Evolutionary conservation across 1,140 invertebrate genomes (phyloP), one percentile per base, ranked within the genome.

Genomic region (Brachionus plicatilis): DNA sequence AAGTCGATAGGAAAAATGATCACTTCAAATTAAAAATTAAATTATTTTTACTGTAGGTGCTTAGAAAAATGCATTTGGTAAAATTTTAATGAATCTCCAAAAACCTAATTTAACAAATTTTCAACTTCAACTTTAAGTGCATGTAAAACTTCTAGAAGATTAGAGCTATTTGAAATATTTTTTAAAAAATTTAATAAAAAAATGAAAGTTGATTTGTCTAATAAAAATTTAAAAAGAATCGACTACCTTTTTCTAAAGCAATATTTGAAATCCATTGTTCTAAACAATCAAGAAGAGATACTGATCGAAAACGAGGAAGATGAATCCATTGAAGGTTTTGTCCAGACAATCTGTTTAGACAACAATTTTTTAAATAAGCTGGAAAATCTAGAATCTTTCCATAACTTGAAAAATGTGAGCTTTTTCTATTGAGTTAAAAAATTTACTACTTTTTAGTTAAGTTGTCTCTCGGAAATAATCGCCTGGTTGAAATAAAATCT

Each of bases 181-280:
- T 75, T 75, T 6, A 47, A 17, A 43, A 43, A 43, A 43, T 17
- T 29, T 68, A 14, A 37, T 6, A 37, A 14, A 43, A 76, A 76
- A 76, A 76, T 76, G 72, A 76, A 76, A 50, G 20, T 76, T 76
- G 72, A 76, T 76, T 76, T 76, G 29, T 76, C 72, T 27, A 76
- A 76, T 29, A 76, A 76, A 76, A 76, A 50, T 76, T 76, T 76
- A 24, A 76, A 50, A 76, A 76, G 43, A 76, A 50, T 76, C 27
- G 72, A 76, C 43, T 76, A 76, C 33, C 45, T 50, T 11, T 76
- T 76, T 76, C 27, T 76, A 47, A 76, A 47, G 50, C 72, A 47
- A 76, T 76, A 50, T 76, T 24, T 76, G 9, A 50, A 76, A 27
- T 76, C 72, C 27, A 76, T 76, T 33, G 33, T 68, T 9, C 9